These are phyloP conservation scores for Liodrosophila aerea DNA, from an alignment of 2,888 invertebrate genomes.

Conservation along the genomic window DNA sequence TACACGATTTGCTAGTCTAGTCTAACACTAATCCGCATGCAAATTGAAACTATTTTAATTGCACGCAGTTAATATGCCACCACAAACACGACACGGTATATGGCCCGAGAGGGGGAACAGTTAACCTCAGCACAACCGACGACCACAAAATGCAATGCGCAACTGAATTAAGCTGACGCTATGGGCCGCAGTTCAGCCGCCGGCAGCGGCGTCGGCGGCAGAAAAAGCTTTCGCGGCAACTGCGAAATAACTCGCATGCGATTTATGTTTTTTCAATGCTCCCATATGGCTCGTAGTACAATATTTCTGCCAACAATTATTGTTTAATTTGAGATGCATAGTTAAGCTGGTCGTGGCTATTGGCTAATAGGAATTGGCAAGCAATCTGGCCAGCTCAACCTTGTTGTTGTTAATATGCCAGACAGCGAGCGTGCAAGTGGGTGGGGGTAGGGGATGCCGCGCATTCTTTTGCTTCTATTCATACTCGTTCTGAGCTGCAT, in stretches of 20 bases:
- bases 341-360: constrained; percentile 15
- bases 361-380: constrained; percentile 35
- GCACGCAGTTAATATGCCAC: constrained; percentile 4
- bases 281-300: too few species aligned
- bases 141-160: constrained; percentile 73
- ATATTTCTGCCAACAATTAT: neutral
- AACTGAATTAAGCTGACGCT: constrained; percentile 65
- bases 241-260: constrained; percentile 2
- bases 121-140: constrained; percentile 31
- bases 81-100: neutral
- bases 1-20: too few species aligned
- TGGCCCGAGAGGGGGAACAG: constrained; percentile 9
- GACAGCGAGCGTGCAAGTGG: constrained; percentile 14
- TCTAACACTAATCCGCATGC: constrained; percentile 34
- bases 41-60: constrained; percentile 5
- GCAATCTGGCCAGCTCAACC: constrained; percentile 30
- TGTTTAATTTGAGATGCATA: constrained; percentile 27
- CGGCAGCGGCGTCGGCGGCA: constrained; percentile 4
- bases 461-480: constrained; percentile 55
- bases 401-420: constrained; percentile 53
- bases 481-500: constrained; percentile 60
- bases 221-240: constrained; percentile 33
- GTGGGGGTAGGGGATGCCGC: constrained; percentile 15
- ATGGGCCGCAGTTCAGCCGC: constrained; percentile 12
- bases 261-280: too few species aligned